Base-by-base conservation (phyloP, 2,797 vertebrate genomes). In the Fratercula arctica region DNA sequence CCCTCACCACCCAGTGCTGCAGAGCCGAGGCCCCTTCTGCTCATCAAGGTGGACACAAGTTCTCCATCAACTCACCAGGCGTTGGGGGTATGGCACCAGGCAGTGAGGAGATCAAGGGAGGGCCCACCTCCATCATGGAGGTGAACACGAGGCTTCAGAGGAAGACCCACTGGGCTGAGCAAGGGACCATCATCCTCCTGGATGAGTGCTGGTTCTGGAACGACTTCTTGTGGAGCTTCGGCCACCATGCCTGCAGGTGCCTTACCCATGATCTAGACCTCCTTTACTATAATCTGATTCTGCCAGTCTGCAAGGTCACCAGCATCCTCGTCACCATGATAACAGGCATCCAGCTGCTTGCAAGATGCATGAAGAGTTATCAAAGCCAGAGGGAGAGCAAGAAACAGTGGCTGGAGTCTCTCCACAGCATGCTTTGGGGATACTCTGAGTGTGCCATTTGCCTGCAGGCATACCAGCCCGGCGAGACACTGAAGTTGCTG, bases 371-470 rank as follows among this genome's bases (percentile, higher is more conserved):
- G 51, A 53, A 33, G 74, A 16, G 37, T 16, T 63, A 53, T 37
- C 53, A n/a, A 26, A 60, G 51, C 29, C 3, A 2, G 57, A 41
- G 21, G 13, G 4, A 70, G 21, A 29, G 26, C 16, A 12, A 20
- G 35, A 29, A 53, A 5, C 1, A 3, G 50, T 1, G 45, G 39
- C 35, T 24, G 3, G 15, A 7, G 16, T 7, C 18, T 50, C 10
- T 46, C 16, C 4, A 1, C 43, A 94, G 98, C 83, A 97, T 63
- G 45, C 98, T 98, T 76, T 98, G 89, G 4, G 98, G 98, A 96
- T 98, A 98, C 76, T 85, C 98, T 4, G 94, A 98, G 11, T 99
- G 99, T 51, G 99, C 99, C 54, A 99, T 99, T 97, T 99, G 99
- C 95, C 97, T 99, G 96, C 99, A 99, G 61, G 98, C 97, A 4